phyloP scores from a whole-genome alignment of 2,888 invertebrate species.

The Parelbella ahira region DNA sequence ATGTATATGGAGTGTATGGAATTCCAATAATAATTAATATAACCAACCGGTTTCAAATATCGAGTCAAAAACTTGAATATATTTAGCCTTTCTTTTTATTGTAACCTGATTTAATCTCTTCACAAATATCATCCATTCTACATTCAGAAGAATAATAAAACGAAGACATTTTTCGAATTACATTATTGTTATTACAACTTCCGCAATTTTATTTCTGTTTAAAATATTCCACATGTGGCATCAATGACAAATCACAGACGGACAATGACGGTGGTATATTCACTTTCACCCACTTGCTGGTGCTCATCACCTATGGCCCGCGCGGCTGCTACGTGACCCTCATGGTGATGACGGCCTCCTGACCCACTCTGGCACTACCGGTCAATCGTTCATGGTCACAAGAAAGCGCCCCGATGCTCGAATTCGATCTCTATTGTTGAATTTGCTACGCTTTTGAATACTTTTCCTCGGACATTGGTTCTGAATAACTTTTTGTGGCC shows the following conservation, averaged over 20 bases:
- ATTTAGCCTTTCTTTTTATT: no score
- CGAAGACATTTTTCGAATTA: no score
- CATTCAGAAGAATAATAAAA: no score
- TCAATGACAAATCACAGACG: constrained; percentile 4
- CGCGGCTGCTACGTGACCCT: constrained; percentile 45
- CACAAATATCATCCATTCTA: no score
- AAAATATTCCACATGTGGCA: constrained; percentile 16
- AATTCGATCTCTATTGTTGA: constrained; percentile 31
- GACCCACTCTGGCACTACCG: constrained; percentile 45
- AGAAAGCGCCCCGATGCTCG: constrained; percentile 45
- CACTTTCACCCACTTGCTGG: constrained; percentile 46
- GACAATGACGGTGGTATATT: constrained; percentile 29
- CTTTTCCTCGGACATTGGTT: constrained; percentile 12
- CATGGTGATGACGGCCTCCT: constrained; percentile 54
- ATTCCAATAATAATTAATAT: no score
- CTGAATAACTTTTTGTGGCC: constrained; percentile 17
- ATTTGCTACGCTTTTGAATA: constrained; percentile 29
- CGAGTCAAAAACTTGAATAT: no score
- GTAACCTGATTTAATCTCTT: no score
- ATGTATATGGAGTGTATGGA: no score
- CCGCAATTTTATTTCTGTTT: no score
- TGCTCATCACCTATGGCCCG: constrained; percentile 37
- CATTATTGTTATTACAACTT: no score
- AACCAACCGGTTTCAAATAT: no score
- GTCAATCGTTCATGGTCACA: constrained; percentile 50